These are phyloP conservation scores for Microctonus brassicae DNA, from an alignment of 2,888 invertebrate species.

Conservation along the genomic window DNA sequence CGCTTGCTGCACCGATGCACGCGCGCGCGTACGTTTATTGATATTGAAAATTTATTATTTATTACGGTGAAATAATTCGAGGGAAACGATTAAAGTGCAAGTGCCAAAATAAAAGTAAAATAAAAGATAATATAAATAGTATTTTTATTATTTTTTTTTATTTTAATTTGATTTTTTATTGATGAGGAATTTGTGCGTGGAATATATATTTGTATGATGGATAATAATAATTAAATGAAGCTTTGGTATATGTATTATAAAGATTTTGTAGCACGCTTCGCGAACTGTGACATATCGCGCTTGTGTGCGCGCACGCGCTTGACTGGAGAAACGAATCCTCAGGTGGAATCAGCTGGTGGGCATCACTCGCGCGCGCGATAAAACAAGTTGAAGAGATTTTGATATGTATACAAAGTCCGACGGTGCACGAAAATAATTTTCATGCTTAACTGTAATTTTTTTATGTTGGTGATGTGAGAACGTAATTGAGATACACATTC, in stretches of 20 bases:
- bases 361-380: conserved; percentile 28
- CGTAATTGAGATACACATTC: no score
- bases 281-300: conserved; percentile 49
- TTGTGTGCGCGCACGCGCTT: no score
- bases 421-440: not conserved
- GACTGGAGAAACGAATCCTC: conserved; percentile 42
- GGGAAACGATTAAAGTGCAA: not conserved
- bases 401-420: not conserved
- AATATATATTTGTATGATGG: not conserved
- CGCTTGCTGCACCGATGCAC: not conserved
- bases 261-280: conserved; percentile 46
- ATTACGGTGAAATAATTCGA: not conserved
- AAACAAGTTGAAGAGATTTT: conserved; percentile 29
- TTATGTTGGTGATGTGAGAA: not conserved
- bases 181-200: no score
- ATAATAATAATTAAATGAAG: not conserved
- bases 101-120: no score
- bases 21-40: not conserved
- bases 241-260: not conserved
- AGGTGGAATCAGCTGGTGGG: conserved; percentile 47
- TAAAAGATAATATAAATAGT: no score
- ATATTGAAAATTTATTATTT: not conserved
- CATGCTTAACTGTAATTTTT: not conserved
- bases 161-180: no score
- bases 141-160: no score